Conservation (phyloP, 2,797 vertebrate species). For the Chromis chromis region DNA sequence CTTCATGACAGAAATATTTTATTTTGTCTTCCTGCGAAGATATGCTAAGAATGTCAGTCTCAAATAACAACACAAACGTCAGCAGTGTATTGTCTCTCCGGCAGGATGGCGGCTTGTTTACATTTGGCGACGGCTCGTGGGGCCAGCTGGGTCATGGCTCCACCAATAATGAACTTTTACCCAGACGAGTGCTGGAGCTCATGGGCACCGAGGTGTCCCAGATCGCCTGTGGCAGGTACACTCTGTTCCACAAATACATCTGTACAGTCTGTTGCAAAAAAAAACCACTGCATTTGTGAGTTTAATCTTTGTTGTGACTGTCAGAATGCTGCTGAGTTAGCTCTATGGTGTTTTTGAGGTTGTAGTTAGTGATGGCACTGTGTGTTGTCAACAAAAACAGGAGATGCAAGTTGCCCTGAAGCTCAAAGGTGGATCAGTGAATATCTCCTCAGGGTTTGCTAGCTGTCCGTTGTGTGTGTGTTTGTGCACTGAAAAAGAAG, state of each 20-base stretch:
- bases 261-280: background rate
- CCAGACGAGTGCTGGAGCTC: slow-evolving; percentile 91
- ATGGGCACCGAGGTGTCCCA: slow-evolving; percentile 95
- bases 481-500: too few relatives aligned
- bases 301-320: background rate
- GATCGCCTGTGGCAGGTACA: slow-evolving; percentile 91
- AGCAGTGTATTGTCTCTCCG: slow-evolving; percentile 8
- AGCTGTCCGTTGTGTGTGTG: too few relatives aligned
- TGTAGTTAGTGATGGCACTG: background rate
- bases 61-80: background rate
- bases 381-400: too few relatives aligned
- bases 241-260: background rate
- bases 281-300: background rate
- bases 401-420: too few relatives aligned
- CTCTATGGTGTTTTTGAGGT: background rate
- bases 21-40: background rate
- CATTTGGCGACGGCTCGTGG: slow-evolving; percentile 90
- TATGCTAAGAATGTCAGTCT: background rate
- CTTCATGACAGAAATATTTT: background rate
- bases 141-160: slow-evolving; percentile 93
- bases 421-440: too few relatives aligned
- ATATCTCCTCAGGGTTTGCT: too few relatives aligned
- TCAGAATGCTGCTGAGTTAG: background rate
- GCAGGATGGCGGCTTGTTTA: slow-evolving; percentile 93
- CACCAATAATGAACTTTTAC: slow-evolving; percentile 90